Percentiles rank a stretch among this genome's conserved stretches.
phyloP scores from a whole-genome alignment of 2,797 vertebrate species.

The Crocidura indochinensis region DNA sequence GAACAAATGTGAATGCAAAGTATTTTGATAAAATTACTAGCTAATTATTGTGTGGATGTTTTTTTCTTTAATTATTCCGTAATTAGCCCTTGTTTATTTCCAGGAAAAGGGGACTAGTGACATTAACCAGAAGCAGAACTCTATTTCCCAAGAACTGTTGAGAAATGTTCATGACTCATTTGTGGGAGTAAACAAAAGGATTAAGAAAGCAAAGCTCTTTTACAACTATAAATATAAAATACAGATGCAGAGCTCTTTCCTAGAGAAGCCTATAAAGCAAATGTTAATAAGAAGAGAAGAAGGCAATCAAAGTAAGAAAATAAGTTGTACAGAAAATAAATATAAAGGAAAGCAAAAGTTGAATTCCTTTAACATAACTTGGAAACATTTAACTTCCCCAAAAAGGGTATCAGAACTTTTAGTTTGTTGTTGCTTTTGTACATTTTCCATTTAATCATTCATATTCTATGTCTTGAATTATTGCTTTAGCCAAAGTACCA shows the following conservation, averaged over 20 bases:
- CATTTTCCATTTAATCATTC: not conserved
- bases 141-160: slow-evolving; percentile 74
- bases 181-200: slow-evolving; percentile 71
- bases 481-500: slow-evolving; percentile 31
- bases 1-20: not conserved
- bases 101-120: slow-evolving; percentile 66
- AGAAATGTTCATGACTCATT: slow-evolving; percentile 77
- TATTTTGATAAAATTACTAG: slow-evolving; percentile 51
- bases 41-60: slow-evolving; percentile 42
- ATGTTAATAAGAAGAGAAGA: not conserved
- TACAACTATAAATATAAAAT: slow-evolving; percentile 63
- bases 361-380: slow-evolving; percentile 15
- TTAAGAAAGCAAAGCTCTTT: slow-evolving; percentile 68
- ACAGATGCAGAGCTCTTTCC: slow-evolving; percentile 47
- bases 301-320: not conserved
- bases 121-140: slow-evolving; percentile 68
- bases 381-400: slow-evolving; percentile 47
- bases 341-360: slow-evolving; percentile 15
- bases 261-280: slow-evolving; percentile 9
- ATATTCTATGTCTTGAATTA: not conserved
- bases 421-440: not conserved
- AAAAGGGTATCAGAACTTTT: not conserved
- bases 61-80: slow-evolving; percentile 36
- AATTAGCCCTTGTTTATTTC: slow-evolving; percentile 66
- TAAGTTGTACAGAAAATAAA: slow-evolving; percentile 21